Conservation (phyloP, 2,888 invertebrate species). For the Dolichopus griseipennis region DNA sequence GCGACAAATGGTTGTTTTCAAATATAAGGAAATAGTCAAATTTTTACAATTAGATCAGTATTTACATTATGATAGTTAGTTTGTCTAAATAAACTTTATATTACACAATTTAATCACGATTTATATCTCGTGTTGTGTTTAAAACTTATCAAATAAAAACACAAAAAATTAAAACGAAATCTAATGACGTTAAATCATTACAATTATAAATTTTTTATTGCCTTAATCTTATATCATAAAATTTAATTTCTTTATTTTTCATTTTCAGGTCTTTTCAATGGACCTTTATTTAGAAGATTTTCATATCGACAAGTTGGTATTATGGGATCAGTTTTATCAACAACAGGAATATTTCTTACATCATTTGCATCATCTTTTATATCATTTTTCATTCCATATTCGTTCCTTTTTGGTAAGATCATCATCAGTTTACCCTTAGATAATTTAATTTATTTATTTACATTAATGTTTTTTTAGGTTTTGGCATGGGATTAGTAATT, state of each 20-base stretch:
- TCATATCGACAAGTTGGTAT: constrained; percentile 55
- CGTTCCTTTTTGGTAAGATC: constrained; percentile 53
- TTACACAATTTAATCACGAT: no score
- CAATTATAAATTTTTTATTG: no score
- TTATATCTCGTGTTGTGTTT: no score
- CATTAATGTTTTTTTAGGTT: constrained; percentile 10
- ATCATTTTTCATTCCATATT: constrained; percentile 52
- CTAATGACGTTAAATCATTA: no score
- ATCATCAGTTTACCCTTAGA: background rate
- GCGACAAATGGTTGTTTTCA: no score
- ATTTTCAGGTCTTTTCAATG: constrained; percentile 46
- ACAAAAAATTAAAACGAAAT: no score
- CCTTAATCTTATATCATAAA: background rate
- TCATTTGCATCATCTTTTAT: constrained; percentile 51
- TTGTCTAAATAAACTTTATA: no score
- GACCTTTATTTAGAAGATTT: constrained; percentile 54
- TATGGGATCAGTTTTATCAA: constrained; percentile 48
- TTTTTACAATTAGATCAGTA: no score
- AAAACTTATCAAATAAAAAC: no score
- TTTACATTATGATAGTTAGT: no score
- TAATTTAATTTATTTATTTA: background rate
- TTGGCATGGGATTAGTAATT: constrained; percentile 51
- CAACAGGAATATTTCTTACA: constrained; percentile 48
- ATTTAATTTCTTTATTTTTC: background rate
- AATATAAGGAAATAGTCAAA: no score